Percentiles rank a stretch among this genome's conserved stretches.
Conservation (phyloP, 1,140 invertebrate genomes). For the Hestina assimilis region DNA sequence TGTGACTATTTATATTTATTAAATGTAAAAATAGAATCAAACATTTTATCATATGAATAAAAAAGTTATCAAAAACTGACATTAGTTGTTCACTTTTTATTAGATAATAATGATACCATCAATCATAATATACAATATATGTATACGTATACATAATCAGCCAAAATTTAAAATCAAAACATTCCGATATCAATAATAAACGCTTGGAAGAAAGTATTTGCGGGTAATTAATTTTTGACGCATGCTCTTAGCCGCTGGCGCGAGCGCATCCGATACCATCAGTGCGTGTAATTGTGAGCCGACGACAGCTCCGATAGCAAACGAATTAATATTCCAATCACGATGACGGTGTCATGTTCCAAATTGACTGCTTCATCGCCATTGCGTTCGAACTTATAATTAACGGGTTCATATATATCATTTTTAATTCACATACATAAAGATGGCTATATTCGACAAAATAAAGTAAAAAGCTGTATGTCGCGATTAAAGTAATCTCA, state of each 20-base stretch:
- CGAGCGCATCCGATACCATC: conserved; percentile 39
- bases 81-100: no score
- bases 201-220: conserved; percentile 29
- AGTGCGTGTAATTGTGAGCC: conserved; percentile 45
- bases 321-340: conserved; percentile 48
- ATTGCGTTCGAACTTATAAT: background rate
- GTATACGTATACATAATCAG: no score
- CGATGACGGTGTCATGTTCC: conserved; percentile 18
- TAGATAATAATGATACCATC: no score
- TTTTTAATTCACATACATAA: background rate
- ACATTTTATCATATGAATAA: no score
- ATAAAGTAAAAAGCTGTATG: no score
- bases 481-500: no score
- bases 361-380: conserved; percentile 24
- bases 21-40: no score
- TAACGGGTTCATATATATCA: background rate
- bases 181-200: background rate
- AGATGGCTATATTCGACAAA: no score
- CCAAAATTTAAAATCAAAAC: no score
- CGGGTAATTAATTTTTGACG: conserved; percentile 61
- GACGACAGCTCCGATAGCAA: conserved; percentile 32
- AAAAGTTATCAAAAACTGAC: no score
- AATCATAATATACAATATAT: no score
- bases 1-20: no score
- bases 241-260: conserved; percentile 29